A percentile compares a stretch with the other conserved stretches of the same genome.
These are phyloP conservation scores for Colaptes auratus DNA, from an alignment of 2,113 vertebrate genomes.

Conservation along the genomic window DNA sequence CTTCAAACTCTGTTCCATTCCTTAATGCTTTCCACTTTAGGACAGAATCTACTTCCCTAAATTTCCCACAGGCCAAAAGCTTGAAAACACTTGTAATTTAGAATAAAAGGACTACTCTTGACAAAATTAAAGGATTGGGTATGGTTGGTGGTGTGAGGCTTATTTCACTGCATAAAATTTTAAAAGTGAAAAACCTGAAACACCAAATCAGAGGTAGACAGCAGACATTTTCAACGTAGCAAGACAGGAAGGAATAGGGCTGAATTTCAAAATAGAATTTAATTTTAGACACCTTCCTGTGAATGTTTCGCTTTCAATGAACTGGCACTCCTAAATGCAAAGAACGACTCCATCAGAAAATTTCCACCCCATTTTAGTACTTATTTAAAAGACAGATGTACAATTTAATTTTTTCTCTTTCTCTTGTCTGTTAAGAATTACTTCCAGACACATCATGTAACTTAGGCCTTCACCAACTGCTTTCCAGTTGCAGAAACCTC, in stretches of 20 bases:
- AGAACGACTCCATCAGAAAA: not conserved
- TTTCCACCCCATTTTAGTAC: not conserved
- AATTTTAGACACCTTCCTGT: not conserved
- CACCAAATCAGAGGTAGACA: not conserved
- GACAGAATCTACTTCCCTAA: not conserved
- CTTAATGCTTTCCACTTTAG: conserved; percentile 7
- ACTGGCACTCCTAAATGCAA: not conserved
- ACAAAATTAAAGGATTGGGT: conserved; percentile 14
- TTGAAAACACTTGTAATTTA: conserved; percentile 10
- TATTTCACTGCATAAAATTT: not conserved
- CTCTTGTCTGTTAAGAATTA: conserved; percentile 19
- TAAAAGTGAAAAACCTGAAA: not conserved
- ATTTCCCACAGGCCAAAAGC: conserved; percentile 1
- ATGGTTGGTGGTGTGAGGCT: not conserved
- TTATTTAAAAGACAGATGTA: conserved; percentile 4
- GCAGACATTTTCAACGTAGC: not conserved
- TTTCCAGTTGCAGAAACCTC: conserved; percentile 16
- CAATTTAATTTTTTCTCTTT: conserved; percentile 42
- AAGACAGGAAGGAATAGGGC: not conserved
- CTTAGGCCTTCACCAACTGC: conserved; percentile 16
- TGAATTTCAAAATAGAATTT: not conserved
- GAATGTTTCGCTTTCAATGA: not conserved
- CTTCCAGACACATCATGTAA: conserved; percentile 15
- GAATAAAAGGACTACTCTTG: not conserved
- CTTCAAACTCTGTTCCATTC: not conserved